Evolutionary conservation across 1,140 invertebrate genomes (phyloP), one percentile per base, ranked within the genome.

Genomic region (Habropoda laboriosa): DNA sequence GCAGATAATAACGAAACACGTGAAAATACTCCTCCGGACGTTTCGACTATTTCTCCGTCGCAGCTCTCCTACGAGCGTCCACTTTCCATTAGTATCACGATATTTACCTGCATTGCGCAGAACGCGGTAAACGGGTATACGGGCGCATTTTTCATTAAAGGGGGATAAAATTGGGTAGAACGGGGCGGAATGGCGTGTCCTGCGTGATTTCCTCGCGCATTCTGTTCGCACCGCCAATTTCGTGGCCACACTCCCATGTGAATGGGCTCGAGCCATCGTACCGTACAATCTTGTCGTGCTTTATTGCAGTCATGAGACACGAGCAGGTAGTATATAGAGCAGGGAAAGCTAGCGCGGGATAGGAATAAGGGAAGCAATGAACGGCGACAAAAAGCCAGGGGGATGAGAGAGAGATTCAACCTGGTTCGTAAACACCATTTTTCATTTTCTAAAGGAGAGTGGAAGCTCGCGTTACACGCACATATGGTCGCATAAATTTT

Each of bases 121-220:
- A 49, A 61, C 60, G 57, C 35, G 51, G 68, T 80, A 82, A 84
- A 55, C 13, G 64, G n/a, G 35, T 49, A 66, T 40, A 18, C 30
- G 76, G 60, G 73, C 61, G 55, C 47, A 32, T 51, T 72, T 85
- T 85, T 64, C 74, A 64, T 72, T 86, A 70, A 32, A 42, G 55
- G 47, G 57, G 38, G 74, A 86, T 86, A 85, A 86, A 86, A 86
- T 86, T 85, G 73, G 70, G 83, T 80, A 53, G 72, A 30, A 74
- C 30, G 45, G 49, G 5, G 49, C 55, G 32, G 21, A 18, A 35
- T 40, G 30, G n/a, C n/a, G 58, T 63, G 42, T 40, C 66, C 51
- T 12, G 47, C 12, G 32, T 51, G 83, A 86, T 86, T 86, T 82
- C 71, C 57, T 78, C 53, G 40, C 21, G 42, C 64, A 24, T 73